phyloP scores from a whole-genome alignment of 2,113 vertebrate species.

The Tenrec ecaudatus region DNA sequence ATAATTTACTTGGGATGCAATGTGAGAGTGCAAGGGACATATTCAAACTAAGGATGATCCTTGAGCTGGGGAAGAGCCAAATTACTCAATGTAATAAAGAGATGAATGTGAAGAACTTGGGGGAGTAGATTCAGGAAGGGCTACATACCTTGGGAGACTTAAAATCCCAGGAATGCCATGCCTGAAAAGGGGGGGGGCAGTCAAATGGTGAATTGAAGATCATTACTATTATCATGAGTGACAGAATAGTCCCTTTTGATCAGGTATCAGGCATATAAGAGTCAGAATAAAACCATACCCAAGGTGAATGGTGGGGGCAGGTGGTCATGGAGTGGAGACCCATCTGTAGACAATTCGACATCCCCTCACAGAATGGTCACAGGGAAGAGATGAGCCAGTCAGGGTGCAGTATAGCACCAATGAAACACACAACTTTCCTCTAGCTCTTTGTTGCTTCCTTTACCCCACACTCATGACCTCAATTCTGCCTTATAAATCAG shows the following conservation, averaged over 20 bases:
- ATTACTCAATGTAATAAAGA: slow-evolving; percentile 21
- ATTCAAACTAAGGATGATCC: slow-evolving; percentile 59
- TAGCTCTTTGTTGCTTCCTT: no score
- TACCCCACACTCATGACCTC: no score
- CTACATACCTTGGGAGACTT: neutral
- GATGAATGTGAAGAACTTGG: slow-evolving; percentile 23
- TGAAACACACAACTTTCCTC: no score
- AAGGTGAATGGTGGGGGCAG: no score
- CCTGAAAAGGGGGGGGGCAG: neutral
- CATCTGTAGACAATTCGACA: no score
- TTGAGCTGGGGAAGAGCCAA: slow-evolving; percentile 30
- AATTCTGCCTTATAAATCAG: no score
- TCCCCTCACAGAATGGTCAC: no score
- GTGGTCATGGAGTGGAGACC: no score
- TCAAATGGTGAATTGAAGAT: neutral
- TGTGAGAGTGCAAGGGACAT: slow-evolving; percentile 37
- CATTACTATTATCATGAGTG: neutral
- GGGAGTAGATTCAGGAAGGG: neutral
- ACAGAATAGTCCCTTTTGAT: neutral
- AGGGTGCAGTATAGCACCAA: no score
- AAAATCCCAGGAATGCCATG: neutral
- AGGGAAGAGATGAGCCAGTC: no score
- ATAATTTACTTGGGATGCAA: slow-evolving; percentile 56
- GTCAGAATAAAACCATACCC: no score
- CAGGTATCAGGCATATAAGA: no score